Conservation (phyloP, 2,888 invertebrate genomes). For the Ditula angustiorana region DNA sequence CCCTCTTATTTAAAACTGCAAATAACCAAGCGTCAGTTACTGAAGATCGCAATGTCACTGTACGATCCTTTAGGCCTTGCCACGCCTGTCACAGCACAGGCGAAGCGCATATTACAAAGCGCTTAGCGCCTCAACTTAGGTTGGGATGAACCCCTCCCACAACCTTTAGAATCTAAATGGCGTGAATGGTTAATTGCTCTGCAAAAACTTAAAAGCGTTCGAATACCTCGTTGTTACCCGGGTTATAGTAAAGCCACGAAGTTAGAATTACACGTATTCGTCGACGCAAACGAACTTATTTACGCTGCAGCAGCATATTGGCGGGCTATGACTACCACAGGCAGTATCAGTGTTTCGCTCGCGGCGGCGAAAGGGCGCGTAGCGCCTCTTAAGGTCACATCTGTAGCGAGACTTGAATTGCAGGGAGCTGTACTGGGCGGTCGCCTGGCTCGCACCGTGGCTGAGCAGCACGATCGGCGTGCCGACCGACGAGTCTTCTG, state of each 20-base stretch:
- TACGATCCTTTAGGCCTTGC: slow-evolving; percentile 51
- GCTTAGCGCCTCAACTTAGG: background rate
- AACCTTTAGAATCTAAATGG: background rate
- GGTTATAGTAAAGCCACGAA: background rate
- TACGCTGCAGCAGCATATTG: background rate
- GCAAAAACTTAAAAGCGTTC: background rate
- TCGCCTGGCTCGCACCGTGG: slow-evolving; percentile 27
- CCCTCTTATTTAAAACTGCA: slow-evolving; percentile 28
- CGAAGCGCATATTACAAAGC: background rate
- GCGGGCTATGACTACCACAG: background rate
- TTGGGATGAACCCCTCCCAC: background rate
- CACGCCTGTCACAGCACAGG: slow-evolving; percentile 42
- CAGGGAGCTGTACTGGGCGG: slow-evolving; percentile 22
- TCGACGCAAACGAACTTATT: background rate
- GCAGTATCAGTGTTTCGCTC: background rate
- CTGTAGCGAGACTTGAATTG: background rate
- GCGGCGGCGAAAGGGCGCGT: background rate
- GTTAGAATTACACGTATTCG: background rate
- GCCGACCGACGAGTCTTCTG: slow-evolving; percentile 21
- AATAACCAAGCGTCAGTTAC: slow-evolving; percentile 45
- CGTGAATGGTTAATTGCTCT: background rate
- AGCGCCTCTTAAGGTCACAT: background rate
- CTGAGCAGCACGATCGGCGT: slow-evolving; percentile 5
- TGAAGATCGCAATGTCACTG: slow-evolving; percentile 43
- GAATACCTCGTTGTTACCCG: background rate